Evolutionary conservation across 2,888 invertebrate species (phyloP).

Genomic region (Ethmia dodecea): DNA sequence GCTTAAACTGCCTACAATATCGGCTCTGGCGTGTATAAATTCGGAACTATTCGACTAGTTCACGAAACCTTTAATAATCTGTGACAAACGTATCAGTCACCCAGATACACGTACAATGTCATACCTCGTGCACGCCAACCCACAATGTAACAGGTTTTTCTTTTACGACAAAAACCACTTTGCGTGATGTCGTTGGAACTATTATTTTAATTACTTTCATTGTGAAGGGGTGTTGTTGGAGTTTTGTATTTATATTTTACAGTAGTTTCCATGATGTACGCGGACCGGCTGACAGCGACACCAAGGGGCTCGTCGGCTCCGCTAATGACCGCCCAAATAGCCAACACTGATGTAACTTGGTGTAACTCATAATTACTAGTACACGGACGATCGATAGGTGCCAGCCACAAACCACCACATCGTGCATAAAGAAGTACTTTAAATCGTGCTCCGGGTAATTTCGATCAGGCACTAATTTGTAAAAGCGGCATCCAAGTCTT

Average conservation of each 20-base stretch:
- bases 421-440: too few species aligned
- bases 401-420: too few species aligned
- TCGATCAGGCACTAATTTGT: constrained; percentile 31
- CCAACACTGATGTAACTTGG: constrained; percentile 23
- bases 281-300: constrained; percentile 17
- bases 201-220: constrained; percentile 73
- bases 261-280: constrained; percentile 42
- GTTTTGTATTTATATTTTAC: constrained; percentile 35
- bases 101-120: constrained; percentile 27
- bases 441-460: constrained; percentile 38
- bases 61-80: constrained; percentile 9
- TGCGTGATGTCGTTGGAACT: constrained; percentile 59
- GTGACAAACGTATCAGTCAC: constrained; percentile 28
- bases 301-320: background rate
- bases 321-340: constrained; percentile 8
- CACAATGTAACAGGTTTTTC: constrained; percentile 35
- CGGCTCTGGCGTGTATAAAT: constrained; percentile 40
- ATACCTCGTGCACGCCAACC: constrained; percentile 24
- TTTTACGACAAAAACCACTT: constrained; percentile 48
- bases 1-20: constrained; percentile 46
- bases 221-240: constrained; percentile 52
- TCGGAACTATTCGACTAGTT: constrained; percentile 24
- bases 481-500: background rate
- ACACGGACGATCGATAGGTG: constrained; percentile 41
- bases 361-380: constrained; percentile 42